A percentile compares a stretch with the other conserved stretches of the same genome.
Conservation (phyloP, 2,113 vertebrate species). For the Osmerus eperlanus region DNA sequence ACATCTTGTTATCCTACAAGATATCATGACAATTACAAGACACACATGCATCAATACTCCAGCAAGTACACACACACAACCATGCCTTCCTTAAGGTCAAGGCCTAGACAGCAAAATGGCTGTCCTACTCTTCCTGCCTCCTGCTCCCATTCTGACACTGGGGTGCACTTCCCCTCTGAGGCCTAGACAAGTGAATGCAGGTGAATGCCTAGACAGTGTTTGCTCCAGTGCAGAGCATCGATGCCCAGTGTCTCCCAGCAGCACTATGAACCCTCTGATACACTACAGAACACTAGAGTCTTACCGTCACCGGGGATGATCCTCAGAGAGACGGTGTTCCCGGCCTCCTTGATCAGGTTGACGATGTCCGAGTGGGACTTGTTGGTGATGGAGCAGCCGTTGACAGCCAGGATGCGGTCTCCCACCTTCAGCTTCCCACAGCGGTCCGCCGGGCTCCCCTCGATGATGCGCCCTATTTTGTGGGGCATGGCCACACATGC, state of each 20-base stretch:
- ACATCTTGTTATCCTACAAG: neutral
- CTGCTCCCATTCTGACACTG: conserved; percentile 19
- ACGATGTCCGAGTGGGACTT: conserved; percentile 99
- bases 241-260: conserved; percentile 49
- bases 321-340: conserved; percentile 95
- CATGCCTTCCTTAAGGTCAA: neutral
- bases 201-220: conserved; percentile 22
- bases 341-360: conserved; percentile 99
- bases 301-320: conserved; percentile 99
- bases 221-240: conserved; percentile 37
- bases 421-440: conserved; percentile 98
- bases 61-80: neutral
- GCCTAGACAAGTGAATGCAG: conserved; percentile 10
- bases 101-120: conserved; percentile 29
- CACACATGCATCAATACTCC: neutral
- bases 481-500: conserved; percentile 99
- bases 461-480: conserved; percentile 99
- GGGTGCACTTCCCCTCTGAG: conserved; percentile 37
- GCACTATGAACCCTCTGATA: conserved; percentile 48
- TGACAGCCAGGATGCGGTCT: conserved; percentile 95
- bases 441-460: conserved; percentile 96
- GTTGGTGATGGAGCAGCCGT: conserved; percentile 98
- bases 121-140: conserved; percentile 37
- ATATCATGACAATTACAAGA: neutral
- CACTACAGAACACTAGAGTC: conserved; percentile 50